These are phyloP conservation scores for Acronicta psi DNA, from an alignment of 2,888 invertebrate genomes.

Conservation along the genomic window DNA sequence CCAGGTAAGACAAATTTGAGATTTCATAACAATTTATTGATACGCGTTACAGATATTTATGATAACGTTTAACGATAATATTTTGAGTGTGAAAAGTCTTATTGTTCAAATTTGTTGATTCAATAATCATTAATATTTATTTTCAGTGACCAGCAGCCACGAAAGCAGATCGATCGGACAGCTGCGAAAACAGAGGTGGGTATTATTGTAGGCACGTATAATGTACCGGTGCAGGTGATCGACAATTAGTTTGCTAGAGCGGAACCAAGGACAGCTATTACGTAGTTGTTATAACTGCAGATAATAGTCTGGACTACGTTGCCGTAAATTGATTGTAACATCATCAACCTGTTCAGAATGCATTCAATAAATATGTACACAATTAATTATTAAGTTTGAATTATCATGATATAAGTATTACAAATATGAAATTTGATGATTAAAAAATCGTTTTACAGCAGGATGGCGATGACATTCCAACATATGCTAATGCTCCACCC, in stretches of 20 bases:
- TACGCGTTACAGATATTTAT: conserved; percentile 6
- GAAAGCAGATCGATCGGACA: conserved; percentile 77
- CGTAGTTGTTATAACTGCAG: conserved; percentile 76
- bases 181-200: conserved; percentile 83
- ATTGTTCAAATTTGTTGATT: conserved; percentile 16
- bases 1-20: conserved; percentile 71
- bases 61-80: not conserved
- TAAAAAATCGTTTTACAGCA: conserved; percentile 47
- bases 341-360: conserved; percentile 38
- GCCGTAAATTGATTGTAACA: conserved; percentile 62
- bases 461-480: conserved; percentile 86
- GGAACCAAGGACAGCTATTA: conserved; percentile 85
- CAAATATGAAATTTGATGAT: conserved; percentile 10
- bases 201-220: conserved; percentile 73
- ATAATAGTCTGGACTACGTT: conserved; percentile 64
- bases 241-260: conserved; percentile 79
- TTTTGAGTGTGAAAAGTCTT: conserved; percentile 10
- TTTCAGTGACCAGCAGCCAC: conserved; percentile 78
- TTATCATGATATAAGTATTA: too few relatives aligned
- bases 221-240: conserved; percentile 78
- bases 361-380: conserved; percentile 31
- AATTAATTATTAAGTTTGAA: conserved; percentile 19
- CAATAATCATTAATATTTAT: conserved; percentile 52
- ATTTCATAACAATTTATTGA: conserved; percentile 15
- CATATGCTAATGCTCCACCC: conserved; percentile 97